phyloP scores from a whole-genome alignment of 2,113 vertebrate genomes.

The Tachycineta bicolor region DNA sequence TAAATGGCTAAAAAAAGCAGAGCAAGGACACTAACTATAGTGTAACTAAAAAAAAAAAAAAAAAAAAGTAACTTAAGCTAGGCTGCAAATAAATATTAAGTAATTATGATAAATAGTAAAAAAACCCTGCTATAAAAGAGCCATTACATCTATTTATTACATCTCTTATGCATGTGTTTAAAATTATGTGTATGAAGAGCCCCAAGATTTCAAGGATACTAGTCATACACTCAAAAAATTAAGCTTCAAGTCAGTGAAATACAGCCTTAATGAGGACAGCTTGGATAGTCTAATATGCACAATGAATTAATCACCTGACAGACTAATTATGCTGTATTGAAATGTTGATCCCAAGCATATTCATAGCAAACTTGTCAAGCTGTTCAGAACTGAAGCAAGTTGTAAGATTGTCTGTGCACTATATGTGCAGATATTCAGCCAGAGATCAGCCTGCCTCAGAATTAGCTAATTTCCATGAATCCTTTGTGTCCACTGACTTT shows the following conservation, averaged over 20 bases:
- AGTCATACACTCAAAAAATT: constrained; percentile 36
- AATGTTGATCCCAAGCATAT: constrained; percentile 1
- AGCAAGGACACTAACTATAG: background rate
- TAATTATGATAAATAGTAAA: background rate
- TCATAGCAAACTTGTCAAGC: background rate
- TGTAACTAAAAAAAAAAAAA: too few species aligned
- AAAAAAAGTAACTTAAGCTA: background rate
- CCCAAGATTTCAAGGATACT: constrained; percentile 26
- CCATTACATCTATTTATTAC: background rate
- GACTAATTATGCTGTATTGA: constrained; percentile 11
- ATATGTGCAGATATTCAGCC: accelerated
- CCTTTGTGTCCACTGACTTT: background rate
- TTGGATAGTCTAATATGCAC: constrained; percentile 2
- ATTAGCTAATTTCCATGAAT: background rate
- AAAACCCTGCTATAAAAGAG: background rate
- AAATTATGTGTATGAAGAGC: background rate
- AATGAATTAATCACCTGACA: constrained; percentile 35
- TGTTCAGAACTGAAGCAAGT: background rate
- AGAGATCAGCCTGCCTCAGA: background rate
- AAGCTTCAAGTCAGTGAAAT: constrained; percentile 4
- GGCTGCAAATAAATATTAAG: background rate
- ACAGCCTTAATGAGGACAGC: constrained; percentile 9
- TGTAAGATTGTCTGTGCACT: background rate
- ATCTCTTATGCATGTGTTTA: background rate
- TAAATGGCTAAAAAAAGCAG: background rate